Conservation (phyloP, 2,888 invertebrate species). For the Mantis religiosa region DNA sequence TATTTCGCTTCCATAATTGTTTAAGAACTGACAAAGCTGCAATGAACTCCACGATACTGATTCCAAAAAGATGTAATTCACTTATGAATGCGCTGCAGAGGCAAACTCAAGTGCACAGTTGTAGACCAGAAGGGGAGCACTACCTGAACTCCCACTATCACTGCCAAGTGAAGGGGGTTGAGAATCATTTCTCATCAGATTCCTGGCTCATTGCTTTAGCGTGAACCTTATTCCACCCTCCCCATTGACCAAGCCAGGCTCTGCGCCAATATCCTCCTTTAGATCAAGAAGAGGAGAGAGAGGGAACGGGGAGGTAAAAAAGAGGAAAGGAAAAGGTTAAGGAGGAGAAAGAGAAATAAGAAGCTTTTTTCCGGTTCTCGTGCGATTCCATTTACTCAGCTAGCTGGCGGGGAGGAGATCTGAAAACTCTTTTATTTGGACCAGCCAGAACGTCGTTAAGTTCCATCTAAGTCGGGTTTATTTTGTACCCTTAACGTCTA, state of each 20-base stretch:
- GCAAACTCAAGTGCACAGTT: background rate
- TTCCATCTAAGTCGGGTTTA: constrained; percentile 34
- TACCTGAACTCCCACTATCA: background rate
- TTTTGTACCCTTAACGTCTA: constrained; percentile 29
- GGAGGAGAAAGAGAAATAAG: constrained; percentile 26
- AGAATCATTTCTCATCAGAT: background rate
- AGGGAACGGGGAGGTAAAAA: background rate
- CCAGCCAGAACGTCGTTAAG: constrained; percentile 30
- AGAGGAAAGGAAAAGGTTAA: background rate
- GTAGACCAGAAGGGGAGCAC: background rate
- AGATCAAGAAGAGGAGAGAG: background rate
- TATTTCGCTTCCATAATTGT: too few species aligned
- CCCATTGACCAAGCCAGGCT: background rate
- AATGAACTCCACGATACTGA: too few species aligned
- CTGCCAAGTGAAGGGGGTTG: background rate
- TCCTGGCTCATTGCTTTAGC: background rate
- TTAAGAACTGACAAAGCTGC: too few species aligned
- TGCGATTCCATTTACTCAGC: constrained; percentile 31
- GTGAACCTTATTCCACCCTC: background rate
- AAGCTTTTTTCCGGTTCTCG: constrained; percentile 31
- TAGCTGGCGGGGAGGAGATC: constrained; percentile 7
- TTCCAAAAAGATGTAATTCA: too few species aligned
- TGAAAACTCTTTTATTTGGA: constrained; percentile 32
- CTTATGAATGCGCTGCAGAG: too few species aligned
- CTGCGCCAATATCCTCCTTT: background rate